Conservation (phyloP, 2,113 vertebrate species). For the Gracilinanus agilis region DNA sequence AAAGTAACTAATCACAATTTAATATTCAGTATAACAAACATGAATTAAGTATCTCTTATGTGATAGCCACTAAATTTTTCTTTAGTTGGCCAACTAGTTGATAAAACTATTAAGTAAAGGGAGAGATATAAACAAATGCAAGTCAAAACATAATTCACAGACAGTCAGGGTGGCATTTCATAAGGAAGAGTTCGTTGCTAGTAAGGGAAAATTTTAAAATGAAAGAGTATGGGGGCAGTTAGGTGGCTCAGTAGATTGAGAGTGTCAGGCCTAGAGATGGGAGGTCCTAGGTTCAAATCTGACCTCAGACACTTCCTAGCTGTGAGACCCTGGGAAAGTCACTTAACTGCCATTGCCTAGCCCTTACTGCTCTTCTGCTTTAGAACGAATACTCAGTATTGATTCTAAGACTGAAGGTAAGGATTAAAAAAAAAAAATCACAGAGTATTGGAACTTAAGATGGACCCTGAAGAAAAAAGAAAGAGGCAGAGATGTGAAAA, state of each 20-base stretch:
- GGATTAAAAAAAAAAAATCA: background rate
- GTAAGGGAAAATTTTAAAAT: too few relatives aligned
- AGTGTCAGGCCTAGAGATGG: too few relatives aligned
- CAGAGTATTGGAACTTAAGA: background rate
- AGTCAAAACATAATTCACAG: background rate
- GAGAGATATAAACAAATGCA: background rate
- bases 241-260: too few relatives aligned
- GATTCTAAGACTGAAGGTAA: too few relatives aligned
- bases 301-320: too few relatives aligned
- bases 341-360: too few relatives aligned
- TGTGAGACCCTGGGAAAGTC: too few relatives aligned
- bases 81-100: background rate
- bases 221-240: too few relatives aligned
- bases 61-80: background rate
- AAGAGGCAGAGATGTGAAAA: background rate
- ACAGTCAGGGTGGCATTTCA: background rate
- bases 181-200: background rate
- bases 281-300: too few relatives aligned
- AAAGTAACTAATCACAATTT: background rate
- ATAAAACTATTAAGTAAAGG: background rate
- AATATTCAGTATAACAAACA: background rate
- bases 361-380: too few relatives aligned
- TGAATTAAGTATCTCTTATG: background rate
- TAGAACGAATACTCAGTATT: too few relatives aligned
- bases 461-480: background rate